Evolutionary conservation across 2,797 vertebrate genomes (phyloP).

Genomic region (Periophthalmus magnuspinnatus): DNA sequence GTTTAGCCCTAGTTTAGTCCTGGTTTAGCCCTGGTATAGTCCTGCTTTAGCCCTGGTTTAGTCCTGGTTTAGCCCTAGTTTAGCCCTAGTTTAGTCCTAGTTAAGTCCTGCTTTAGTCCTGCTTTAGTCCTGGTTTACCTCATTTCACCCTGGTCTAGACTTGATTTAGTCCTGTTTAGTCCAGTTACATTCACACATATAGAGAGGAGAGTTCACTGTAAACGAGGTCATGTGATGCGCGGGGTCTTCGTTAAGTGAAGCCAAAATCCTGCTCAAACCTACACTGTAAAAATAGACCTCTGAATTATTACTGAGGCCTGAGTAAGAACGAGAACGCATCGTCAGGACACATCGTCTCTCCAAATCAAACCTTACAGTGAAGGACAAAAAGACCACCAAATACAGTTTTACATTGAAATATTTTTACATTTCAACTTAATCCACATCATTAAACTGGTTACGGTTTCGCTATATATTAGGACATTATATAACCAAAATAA

Average conservation of each 20-base stretch:
- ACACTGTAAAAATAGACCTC: slow-evolving; percentile 3
- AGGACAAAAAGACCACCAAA: not conserved
- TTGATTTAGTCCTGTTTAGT: not conserved
- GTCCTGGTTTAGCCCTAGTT: too few relatives aligned
- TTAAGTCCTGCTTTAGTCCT: not conserved
- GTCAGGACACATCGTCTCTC: too few relatives aligned
- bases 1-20: not conserved
- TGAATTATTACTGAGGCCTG: slow-evolving; percentile 6
- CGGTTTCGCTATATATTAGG: too few relatives aligned
- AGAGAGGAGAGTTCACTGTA: slow-evolving; percentile 4
- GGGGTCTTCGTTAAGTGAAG: not conserved
- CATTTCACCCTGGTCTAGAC: not conserved
- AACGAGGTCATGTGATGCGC: not conserved
- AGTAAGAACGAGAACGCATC: not conserved
- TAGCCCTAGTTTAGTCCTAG: too few relatives aligned
- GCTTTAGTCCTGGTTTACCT: not conserved
- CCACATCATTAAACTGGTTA: too few relatives aligned
- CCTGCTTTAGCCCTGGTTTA: not conserved
- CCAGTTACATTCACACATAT: not conserved
- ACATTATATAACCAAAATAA: too few relatives aligned
- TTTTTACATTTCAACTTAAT: too few relatives aligned
- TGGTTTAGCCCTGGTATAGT: not conserved
- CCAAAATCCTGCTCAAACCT: not conserved
- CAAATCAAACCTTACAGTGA: not conserved
- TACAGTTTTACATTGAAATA: not conserved